Conservation (phyloP, 2,797 vertebrate species). For the Eulemur albifrons region DNA sequence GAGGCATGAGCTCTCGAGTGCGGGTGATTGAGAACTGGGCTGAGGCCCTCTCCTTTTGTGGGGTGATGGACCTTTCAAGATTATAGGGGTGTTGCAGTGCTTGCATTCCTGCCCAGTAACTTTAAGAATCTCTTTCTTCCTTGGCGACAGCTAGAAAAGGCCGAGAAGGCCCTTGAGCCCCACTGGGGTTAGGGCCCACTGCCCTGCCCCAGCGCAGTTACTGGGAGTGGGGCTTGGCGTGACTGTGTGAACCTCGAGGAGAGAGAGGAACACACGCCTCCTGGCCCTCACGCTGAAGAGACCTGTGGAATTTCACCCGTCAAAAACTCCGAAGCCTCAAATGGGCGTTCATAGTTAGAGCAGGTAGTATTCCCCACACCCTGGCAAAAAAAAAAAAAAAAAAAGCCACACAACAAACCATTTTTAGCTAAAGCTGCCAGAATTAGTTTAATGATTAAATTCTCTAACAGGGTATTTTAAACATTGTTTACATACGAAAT, state of each 20-base stretch:
- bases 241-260: neutral
- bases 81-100: neutral
- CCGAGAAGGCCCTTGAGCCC: neutral
- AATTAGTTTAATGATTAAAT: conserved; percentile 75
- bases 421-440: conserved; percentile 73
- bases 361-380: neutral
- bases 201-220: neutral
- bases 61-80: neutral
- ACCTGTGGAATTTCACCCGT: neutral
- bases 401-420: neutral
- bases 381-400: neutral
- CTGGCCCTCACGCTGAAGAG: neutral
- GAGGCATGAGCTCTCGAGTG: neutral
- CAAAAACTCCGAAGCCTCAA: neutral
- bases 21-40: neutral
- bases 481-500: conserved; percentile 74
- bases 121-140: neutral
- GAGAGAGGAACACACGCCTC: neutral
- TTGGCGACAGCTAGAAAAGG: neutral
- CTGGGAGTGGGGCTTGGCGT: neutral
- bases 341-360: neutral
- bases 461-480: conserved; percentile 80
- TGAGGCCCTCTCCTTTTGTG: neutral
- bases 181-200: neutral
- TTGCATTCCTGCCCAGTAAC: neutral